phyloP scores from a whole-genome alignment of 2,888 invertebrate genomes.

The Aricia artaxerxes region DNA sequence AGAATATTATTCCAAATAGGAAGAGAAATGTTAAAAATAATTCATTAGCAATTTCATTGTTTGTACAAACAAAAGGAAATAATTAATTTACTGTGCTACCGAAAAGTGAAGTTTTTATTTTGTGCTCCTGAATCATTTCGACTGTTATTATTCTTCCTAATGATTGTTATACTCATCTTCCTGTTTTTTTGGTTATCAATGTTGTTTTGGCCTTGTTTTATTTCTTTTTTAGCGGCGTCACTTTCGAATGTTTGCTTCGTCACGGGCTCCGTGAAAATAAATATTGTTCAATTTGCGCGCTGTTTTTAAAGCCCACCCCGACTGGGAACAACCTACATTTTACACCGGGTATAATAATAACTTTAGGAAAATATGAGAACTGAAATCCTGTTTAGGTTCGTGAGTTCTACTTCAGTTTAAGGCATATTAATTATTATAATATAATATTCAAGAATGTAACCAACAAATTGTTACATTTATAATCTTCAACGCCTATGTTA shows the following conservation, averaged over 20 bases:
- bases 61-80: constrained; percentile 40
- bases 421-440: too few species aligned
- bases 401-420: not conserved
- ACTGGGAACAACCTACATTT: not conserved
- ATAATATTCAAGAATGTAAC: too few species aligned
- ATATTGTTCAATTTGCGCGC: not conserved
- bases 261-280: constrained; percentile 8
- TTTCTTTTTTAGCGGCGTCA: not conserved
- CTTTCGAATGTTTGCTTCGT: constrained; percentile 13
- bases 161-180: constrained; percentile 27
- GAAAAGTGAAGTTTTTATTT: constrained; percentile 38
- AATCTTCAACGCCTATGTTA: too few species aligned
- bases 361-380: not conserved
- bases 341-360: not conserved
- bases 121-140: constrained; percentile 13
- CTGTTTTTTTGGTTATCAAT: constrained; percentile 27
- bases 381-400: not conserved
- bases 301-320: not conserved
- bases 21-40: constrained; percentile 40
- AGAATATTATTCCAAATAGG: constrained; percentile 34
- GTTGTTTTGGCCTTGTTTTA: constrained; percentile 5
- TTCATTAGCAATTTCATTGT: constrained; percentile 44
- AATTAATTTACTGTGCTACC: constrained; percentile 41
- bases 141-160: constrained; percentile 22
- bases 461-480: too few species aligned